Base-by-base conservation (phyloP, 2,113 vertebrate species). In the Lucifuga dentata region DNA sequence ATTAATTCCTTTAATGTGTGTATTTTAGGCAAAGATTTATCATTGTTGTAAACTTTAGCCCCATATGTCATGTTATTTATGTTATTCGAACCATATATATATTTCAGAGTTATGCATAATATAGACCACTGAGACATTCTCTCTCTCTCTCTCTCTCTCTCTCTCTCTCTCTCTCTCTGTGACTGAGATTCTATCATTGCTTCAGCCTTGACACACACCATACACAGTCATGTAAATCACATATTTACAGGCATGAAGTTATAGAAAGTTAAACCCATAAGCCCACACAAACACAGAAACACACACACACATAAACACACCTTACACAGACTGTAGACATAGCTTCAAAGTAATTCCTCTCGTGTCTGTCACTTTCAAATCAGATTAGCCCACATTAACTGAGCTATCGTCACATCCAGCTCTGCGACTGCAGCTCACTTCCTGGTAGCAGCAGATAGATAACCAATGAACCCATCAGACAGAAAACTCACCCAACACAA, bases 281-380 rank as follows among this genome's bases (percentile, higher is more conserved):
- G 17, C 44, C 35, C 66, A 38, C 46, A 12, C 38, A 23, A 15
- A 62, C 44, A 38, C 43, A 16, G 20, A 38, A 8, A 40, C 35
- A 62, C 26, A 48, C 24, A 45, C 23, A 7, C 23, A 35, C 50
- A 69, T 76, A 50, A 64, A 71, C 53, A 62, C 46, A 53, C n/a
- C n/a, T n/a, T n/a, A n/a, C n/a, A n/a, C n/a, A n/a, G n/a, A n/a
- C n/a, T n/a, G n/a, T n/a, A n/a, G n/a, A n/a, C n/a, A 17, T 23
- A 36, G 73, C 20, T 56, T 78, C 67, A 7, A 12, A 81, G 61
- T 88, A 83, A 86, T 80, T 86, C 85, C 60, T 61, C 79, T 64
- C 78, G 74, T 74, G 66, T 88, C 82, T 81, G 71, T 89, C 84
- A 81, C 88, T 80, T 88, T 86, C 80, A 88, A 68, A 84, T 88